Evolutionary conservation across 2,888 invertebrate species (phyloP).

Genomic region (Meandrusa payeni): DNA sequence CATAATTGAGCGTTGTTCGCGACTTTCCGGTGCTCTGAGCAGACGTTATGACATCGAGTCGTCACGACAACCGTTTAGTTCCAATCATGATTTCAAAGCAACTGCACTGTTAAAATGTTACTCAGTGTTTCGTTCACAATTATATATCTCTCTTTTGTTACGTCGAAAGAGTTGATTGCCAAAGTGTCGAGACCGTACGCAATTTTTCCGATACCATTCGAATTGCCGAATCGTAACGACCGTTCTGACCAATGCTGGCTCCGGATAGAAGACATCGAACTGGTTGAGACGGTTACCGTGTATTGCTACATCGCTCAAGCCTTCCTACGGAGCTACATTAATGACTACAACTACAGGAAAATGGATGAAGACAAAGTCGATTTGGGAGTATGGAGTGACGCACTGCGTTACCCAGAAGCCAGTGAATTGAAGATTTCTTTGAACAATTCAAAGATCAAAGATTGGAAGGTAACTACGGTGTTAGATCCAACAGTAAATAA

Average conservation of each 20-base stretch:
- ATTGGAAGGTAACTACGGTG: conserved; percentile 53
- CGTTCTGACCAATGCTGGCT: conserved; percentile 62
- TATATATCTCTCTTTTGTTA: conserved; percentile 35
- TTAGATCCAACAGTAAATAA: conserved; percentile 49
- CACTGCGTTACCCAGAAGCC: conserved; percentile 37
- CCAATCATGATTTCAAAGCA: conserved; percentile 53
- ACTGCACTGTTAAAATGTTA: conserved; percentile 67
- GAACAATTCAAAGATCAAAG: conserved; percentile 38
- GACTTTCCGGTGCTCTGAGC: neutral
- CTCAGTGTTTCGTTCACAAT: conserved; percentile 34
- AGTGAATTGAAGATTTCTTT: conserved; percentile 33
- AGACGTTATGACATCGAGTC: conserved; percentile 22
- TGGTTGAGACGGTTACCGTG: conserved; percentile 49
- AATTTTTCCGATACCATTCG: conserved; percentile 54
- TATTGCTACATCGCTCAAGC: conserved; percentile 51
- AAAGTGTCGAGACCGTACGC: conserved; percentile 41
- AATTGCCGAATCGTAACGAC: conserved; percentile 58
- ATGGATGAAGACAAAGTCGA: conserved; percentile 53
- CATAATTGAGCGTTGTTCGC: conserved; percentile 9
- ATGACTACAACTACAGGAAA: conserved; percentile 55
- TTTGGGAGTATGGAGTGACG: conserved; percentile 53
- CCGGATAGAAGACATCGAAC: conserved; percentile 54
- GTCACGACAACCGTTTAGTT: conserved; percentile 20
- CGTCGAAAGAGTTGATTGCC: conserved; percentile 32
- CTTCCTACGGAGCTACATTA: conserved; percentile 52